Conservation (phyloP, 2,888 invertebrate genomes). For the Invenusta paracnida region DNA sequence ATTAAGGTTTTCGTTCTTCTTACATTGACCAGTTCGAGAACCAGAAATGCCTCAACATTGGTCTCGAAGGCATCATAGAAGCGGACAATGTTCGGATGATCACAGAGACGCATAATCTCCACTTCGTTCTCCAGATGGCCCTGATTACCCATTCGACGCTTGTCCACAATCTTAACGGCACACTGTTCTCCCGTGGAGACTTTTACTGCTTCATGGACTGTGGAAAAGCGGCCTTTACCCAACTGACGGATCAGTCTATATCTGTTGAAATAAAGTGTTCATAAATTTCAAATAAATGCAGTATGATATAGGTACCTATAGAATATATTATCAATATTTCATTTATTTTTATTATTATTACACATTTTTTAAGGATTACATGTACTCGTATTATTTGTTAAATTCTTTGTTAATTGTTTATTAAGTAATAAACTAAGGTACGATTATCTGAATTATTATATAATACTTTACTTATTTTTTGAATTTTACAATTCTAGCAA, state of each 20-base stretch:
- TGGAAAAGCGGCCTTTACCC: not conserved
- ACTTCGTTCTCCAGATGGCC: not conserved
- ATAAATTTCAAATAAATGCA: too few species aligned
- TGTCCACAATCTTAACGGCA: conserved; percentile 2
- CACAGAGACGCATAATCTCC: not conserved
- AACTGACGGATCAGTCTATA: not conserved
- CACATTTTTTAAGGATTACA: too few species aligned
- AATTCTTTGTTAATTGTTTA: too few species aligned
- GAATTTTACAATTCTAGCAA: too few species aligned
- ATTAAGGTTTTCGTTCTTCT: not conserved
- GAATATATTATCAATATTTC: too few species aligned
- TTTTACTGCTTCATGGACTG: not conserved
- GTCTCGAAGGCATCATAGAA: not conserved
- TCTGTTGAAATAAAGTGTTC: too few species aligned
- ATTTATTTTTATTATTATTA: too few species aligned
- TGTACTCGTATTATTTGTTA: too few species aligned
- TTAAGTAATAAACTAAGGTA: too few species aligned
- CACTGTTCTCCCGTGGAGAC: not conserved
- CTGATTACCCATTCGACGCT: not conserved
- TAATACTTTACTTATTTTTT: too few species aligned
- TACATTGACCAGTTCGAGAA: not conserved
- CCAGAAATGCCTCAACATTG: not conserved
- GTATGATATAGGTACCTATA: too few species aligned
- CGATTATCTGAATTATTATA: too few species aligned
- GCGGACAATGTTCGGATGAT: not conserved